These are phyloP conservation scores for Myioborus melanocephalus DNA, from an alignment of 2,797 vertebrate genomes.

Conservation along the genomic window DNA sequence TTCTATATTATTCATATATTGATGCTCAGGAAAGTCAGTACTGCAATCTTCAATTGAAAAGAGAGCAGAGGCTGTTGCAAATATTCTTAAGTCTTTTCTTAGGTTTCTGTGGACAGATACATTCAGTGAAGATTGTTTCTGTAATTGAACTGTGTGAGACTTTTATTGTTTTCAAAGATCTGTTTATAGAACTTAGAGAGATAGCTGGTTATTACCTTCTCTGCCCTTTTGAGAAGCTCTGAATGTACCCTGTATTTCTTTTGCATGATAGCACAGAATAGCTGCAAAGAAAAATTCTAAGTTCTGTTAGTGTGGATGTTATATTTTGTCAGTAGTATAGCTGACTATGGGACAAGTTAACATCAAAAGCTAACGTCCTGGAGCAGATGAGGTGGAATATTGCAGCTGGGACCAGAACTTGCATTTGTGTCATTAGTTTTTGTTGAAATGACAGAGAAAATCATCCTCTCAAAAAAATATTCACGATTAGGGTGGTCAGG, in stretches of 20 bases:
- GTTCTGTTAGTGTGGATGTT: neutral
- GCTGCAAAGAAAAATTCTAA: neutral
- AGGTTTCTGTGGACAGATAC: neutral
- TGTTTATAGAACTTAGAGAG: neutral
- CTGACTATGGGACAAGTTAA: neutral
- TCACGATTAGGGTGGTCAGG: neutral
- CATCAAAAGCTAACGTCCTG: neutral
- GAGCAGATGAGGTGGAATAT: neutral
- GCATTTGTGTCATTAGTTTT: neutral
- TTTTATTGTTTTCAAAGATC: neutral
- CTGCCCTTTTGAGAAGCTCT: neutral
- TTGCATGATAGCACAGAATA: neutral
- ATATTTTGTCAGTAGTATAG: neutral
- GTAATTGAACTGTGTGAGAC: neutral
- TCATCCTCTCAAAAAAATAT: neutral
- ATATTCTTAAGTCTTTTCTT: neutral
- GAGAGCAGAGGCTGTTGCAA: accelerated
- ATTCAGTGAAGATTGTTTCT: neutral
- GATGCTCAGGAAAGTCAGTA: neutral
- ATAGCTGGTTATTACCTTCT: neutral
- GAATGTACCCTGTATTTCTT: neutral
- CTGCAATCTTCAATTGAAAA: neutral
- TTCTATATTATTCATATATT: neutral
- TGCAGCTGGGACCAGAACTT: neutral
- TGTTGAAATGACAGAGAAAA: neutral